Evolutionary conservation across 1,140 invertebrate species (phyloP).

Genomic region (Coelopa frigida): DNA sequence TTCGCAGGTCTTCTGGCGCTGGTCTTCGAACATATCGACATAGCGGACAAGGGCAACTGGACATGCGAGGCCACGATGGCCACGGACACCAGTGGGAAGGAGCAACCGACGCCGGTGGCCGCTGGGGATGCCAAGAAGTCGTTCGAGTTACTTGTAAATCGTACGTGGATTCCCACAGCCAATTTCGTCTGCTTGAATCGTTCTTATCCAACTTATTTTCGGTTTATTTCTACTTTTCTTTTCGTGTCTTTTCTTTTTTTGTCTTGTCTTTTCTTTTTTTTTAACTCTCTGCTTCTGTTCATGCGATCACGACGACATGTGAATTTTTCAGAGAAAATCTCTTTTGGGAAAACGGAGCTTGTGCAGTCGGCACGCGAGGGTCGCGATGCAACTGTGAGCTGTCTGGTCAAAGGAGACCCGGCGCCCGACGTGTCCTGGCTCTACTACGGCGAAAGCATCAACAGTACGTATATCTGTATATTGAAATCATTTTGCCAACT

Average conservation of each 20-base stretch:
- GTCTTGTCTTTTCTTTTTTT: conserved; percentile 10
- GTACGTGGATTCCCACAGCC: conserved; percentile 29
- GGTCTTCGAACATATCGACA: conserved; percentile 42
- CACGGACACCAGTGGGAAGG: conserved; percentile 7
- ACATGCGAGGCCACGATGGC: conserved; percentile 28
- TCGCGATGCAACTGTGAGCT: conserved; percentile 44
- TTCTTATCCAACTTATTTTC: neutral
- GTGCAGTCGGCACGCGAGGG: conserved; percentile 47
- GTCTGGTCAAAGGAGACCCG: conserved; percentile 48
- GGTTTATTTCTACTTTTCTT: conserved; percentile 13
- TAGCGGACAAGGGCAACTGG: conserved; percentile 44
- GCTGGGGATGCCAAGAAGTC: conserved; percentile 27
- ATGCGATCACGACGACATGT: too few relatives aligned
- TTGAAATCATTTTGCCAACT: neutral
- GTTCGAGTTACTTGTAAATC: conserved; percentile 45
- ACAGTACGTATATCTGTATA: conserved; percentile 36
- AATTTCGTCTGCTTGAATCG: neutral
- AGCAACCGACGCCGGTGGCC: conserved; percentile 14
- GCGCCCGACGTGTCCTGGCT: conserved; percentile 46
- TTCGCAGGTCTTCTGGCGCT: conserved; percentile 30
- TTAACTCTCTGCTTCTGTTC: conserved; percentile 1
- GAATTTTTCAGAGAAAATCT: conserved; percentile 47
- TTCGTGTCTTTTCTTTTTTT: conserved; percentile 4
- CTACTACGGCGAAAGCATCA: conserved; percentile 41
- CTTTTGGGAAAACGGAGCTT: conserved; percentile 47